Evolutionary conservation across 2,113 vertebrate genomes (phyloP).

Genomic region (Tetrao urogallus): DNA sequence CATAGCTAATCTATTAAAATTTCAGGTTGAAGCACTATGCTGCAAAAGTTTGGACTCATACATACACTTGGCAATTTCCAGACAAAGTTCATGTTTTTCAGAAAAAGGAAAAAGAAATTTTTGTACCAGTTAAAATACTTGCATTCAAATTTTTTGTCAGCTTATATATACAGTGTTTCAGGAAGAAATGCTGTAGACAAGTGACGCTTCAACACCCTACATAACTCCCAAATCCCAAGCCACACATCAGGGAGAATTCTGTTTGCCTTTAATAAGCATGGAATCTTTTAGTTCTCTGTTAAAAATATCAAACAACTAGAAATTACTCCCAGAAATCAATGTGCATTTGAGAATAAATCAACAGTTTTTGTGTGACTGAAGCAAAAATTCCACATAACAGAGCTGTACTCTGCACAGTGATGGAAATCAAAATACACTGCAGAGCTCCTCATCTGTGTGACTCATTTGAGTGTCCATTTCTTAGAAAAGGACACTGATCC

Average conservation of each 20-base stretch:
- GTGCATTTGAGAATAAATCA: not conserved
- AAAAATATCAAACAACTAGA: not conserved
- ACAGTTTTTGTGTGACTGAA: not conserved
- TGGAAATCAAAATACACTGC: not conserved
- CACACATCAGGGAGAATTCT: not conserved
- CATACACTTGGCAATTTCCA: not conserved
- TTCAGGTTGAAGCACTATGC: not conserved
- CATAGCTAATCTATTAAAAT: not conserved
- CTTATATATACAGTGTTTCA: not conserved
- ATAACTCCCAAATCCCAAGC: not conserved
- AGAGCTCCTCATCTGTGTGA: not conserved
- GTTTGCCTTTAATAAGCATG: not conserved
- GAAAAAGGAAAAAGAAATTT: not conserved
- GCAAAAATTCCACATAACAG: not conserved
- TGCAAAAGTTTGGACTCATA: not conserved
- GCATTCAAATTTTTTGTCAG: not conserved
- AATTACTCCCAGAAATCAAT: not conserved
- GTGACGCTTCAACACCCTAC: not conserved
- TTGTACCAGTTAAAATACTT: not conserved
- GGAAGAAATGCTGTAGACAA: not conserved
- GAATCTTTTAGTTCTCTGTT: not conserved
- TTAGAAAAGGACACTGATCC: not conserved
- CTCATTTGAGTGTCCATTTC: not conserved
- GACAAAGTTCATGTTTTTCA: not conserved
- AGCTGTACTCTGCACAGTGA: accelerated